Conservation (phyloP, 2,888 invertebrate genomes). For the Trachelus stipa region DNA sequence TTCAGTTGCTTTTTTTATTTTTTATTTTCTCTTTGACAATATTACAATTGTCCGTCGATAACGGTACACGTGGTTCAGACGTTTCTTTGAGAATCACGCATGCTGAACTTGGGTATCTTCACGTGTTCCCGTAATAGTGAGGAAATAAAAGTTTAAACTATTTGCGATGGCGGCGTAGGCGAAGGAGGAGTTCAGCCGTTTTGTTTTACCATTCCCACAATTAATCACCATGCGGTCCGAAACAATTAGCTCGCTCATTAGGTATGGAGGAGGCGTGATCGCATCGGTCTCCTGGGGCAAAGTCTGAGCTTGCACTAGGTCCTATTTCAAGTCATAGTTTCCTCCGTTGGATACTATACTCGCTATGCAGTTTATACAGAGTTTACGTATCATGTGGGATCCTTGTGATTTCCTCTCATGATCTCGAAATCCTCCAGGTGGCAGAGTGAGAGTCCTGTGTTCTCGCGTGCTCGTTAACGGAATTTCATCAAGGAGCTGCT, state of each 20-base stretch:
- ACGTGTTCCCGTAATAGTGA: neutral
- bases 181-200: slow-evolving; percentile 23
- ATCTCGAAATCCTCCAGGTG: neutral
- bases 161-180: slow-evolving; percentile 1
- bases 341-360: neutral
- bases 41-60: slow-evolving; percentile 14
- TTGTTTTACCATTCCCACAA: slow-evolving; percentile 31
- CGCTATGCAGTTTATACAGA: neutral
- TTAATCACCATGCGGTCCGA: slow-evolving; percentile 39
- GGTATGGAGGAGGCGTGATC: slow-evolving; percentile 26
- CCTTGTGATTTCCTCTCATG: neutral
- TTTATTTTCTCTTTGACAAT: neutral
- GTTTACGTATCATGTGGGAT: neutral
- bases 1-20: neutral
- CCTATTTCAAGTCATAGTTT: neutral
- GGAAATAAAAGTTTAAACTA: neutral
- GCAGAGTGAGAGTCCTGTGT: neutral
- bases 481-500: neutral
- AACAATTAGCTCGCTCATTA: slow-evolving; percentile 46
- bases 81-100: neutral
- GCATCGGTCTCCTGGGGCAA: slow-evolving; percentile 26
- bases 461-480: neutral
- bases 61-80: slow-evolving; percentile 7
- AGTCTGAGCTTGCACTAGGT: neutral
- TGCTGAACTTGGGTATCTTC: neutral